phyloP scores from a whole-genome alignment of 2,113 vertebrate species.

The Patagioenas fasciata region DNA sequence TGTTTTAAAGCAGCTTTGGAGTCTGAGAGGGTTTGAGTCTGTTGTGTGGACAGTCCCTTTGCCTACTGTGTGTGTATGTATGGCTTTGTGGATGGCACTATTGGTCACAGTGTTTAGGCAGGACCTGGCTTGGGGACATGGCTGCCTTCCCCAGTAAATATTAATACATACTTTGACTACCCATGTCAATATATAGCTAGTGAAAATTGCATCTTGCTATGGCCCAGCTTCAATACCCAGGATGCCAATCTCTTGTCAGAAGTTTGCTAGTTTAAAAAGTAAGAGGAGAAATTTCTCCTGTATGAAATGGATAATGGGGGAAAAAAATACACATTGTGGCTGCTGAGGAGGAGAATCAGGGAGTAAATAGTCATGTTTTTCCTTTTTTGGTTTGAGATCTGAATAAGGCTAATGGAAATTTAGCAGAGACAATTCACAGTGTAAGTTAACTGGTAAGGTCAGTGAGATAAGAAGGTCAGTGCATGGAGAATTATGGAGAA shows the following conservation, averaged over 20 bases:
- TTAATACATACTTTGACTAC: background rate
- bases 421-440: background rate
- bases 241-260: background rate
- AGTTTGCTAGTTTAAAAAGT: background rate
- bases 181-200: background rate
- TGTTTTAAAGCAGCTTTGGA: background rate
- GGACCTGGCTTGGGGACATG: background rate
- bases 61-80: fast-evolving
- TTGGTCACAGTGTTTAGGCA: background rate
- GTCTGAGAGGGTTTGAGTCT: background rate
- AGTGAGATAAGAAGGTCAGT: background rate
- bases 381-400: background rate
- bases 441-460: background rate
- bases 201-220: background rate
- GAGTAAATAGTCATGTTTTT: background rate
- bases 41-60: background rate
- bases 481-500: background rate
- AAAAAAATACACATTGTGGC: background rate
- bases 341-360: background rate
- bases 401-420: background rate
- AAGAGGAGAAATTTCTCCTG: background rate
- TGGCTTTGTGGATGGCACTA: background rate
- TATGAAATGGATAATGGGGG: background rate
- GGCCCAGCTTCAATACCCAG: background rate
- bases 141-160: background rate